Base-by-base conservation (phyloP, 1,140 invertebrate species). In the Rhynchophorus ferrugineus region DNA sequence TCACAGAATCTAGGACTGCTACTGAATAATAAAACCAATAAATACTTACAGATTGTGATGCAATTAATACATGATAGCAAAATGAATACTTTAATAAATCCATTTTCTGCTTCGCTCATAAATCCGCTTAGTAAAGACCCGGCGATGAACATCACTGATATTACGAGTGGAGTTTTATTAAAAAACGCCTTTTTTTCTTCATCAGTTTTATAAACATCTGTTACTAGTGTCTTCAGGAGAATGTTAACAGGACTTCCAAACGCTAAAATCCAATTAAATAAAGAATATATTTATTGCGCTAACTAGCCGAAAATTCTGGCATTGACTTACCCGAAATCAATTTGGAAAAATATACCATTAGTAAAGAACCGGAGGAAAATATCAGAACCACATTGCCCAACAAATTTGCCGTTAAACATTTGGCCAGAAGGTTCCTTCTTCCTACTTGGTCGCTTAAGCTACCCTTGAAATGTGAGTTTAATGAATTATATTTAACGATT, bases 401-500 rank as follows among this genome's bases (percentile, higher is more conserved):
- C 1, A 48, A 37, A 29, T 44, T 46, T 1, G 54, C 44, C 9
- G 34, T 2, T 11, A 60, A 14, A 33, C 58, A 57, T 44, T 47
- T 53, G 5, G 57, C 14, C 21, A 57, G 19, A 2, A 57, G 38
- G 8, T 34, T 34, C 44, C 50, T 54, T 37, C 55, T 37, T 24
- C 58, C 58, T 1, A 54, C 22, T 22, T 36, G 44, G 29, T 60
- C 58, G 36, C 58, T 60, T 42, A 60, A 57, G 51, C 58, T 57
- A 1, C 58, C 58, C 58, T 60, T 44, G 51, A 59, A 51, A 21
- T 36, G 17, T 14, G 9, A 43, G 5, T 7, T 13, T 20, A 2
- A 13, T 18, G 11, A 42, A 20, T 16, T 20, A 38, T 37, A 47
- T 14, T 47, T 37, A 37, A 1, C 20, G 11, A n/a, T 11, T 1